phyloP scores from a whole-genome alignment of 1,140 invertebrate genomes.

The Drosophila sechellia region DNA sequence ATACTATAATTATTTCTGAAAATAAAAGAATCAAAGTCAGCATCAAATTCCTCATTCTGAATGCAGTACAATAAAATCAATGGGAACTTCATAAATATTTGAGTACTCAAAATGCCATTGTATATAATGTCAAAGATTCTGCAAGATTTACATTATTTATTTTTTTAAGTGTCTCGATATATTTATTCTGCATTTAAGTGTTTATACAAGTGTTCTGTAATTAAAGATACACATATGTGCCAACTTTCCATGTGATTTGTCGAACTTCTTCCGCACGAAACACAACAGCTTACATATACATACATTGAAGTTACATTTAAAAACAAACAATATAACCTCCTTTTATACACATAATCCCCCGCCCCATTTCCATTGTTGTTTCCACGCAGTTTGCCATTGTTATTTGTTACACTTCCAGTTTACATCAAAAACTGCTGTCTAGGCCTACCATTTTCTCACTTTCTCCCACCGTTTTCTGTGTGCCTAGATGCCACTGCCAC shows the following conservation, averaged over 20 bases:
- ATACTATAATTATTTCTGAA: neutral
- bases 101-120: no score
- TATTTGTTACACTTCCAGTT: constrained; percentile 54
- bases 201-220: neutral
- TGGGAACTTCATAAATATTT: no score
- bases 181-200: no score
- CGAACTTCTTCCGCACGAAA: constrained; percentile 32
- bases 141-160: no score
- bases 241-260: constrained; percentile 36
- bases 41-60: no score
- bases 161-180: no score
- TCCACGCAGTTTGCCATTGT: constrained; percentile 49
- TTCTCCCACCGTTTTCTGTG: constrained; percentile 3
- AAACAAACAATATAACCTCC: constrained; percentile 6
- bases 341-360: neutral
- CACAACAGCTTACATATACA: neutral
- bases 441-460: constrained; percentile 29
- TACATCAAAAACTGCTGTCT: constrained; percentile 66
- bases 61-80: no score
- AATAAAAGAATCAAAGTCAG: no score
- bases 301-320: constrained; percentile 6
- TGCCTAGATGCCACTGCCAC: constrained; percentile 7
- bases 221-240: constrained; percentile 6
- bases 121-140: no score
- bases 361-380: constrained; percentile 34